These are phyloP conservation scores for Lacerta viridis DNA, from an alignment of 2,797 vertebrate species.

Conservation along the genomic window DNA sequence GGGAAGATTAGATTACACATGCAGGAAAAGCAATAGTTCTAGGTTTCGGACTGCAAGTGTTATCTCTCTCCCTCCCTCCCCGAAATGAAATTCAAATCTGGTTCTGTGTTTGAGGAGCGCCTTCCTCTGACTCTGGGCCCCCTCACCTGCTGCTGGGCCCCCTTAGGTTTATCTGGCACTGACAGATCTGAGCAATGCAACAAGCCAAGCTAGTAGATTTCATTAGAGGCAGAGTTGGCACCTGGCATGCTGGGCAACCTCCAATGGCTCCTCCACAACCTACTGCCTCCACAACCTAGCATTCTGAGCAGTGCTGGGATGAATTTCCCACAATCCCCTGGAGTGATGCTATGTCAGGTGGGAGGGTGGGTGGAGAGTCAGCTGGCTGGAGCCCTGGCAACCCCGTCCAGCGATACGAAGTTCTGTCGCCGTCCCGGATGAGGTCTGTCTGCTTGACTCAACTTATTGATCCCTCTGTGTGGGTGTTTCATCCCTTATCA, in stretches of 20 bases:
- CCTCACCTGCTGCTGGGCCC: neutral
- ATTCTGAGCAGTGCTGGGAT: neutral
- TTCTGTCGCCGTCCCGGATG: neutral
- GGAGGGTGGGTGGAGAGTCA: too few relatives aligned
- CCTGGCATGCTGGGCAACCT: neutral
- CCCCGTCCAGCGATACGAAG: neutral
- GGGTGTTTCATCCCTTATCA: neutral
- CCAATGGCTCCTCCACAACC: too few relatives aligned
- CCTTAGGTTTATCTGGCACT: neutral
- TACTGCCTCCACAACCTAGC: neutral
- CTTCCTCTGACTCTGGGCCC: neutral
- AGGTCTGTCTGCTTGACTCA: neutral
- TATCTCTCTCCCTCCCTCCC: neutral
- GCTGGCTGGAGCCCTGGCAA: neutral
- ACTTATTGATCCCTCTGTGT: accelerated
- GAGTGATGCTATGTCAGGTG: neutral
- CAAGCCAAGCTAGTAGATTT: neutral
- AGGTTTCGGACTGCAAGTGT: neutral
- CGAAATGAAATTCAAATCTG: neutral
- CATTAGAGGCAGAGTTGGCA: neutral
- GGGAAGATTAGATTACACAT: slow-evolving; percentile 9
- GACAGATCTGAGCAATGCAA: neutral
- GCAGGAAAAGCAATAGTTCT: neutral
- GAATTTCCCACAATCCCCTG: neutral
- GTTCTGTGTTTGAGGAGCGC: too few relatives aligned